Percentiles rank a stretch among this genome's conserved stretches.
phyloP scores from a whole-genome alignment of 2,113 vertebrate species.

The Eira barbara region DNA sequence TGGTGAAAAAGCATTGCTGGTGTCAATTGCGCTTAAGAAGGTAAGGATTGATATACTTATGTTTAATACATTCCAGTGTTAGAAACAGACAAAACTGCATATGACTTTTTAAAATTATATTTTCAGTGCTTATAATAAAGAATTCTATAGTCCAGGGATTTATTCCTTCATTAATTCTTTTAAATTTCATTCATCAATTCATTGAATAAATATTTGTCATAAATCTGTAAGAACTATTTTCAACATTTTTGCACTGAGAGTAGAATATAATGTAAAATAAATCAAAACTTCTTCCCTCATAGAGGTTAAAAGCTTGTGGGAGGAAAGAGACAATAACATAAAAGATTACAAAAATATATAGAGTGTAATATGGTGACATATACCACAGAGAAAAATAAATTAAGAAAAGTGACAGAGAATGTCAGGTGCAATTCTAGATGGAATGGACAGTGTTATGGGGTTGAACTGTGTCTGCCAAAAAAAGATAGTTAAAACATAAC shows the following conservation, averaged over 20 bases:
- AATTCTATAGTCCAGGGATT: background rate
- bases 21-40: background rate
- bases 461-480: background rate
- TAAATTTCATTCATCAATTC: background rate
- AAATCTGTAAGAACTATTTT: background rate
- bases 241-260: background rate
- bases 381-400: background rate
- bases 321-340: background rate
- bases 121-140: background rate
- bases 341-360: background rate
- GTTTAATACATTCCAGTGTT: background rate
- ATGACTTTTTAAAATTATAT: background rate
- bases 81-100: background rate
- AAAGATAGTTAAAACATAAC: background rate
- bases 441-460: background rate
- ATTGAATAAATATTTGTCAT: background rate
- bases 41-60: background rate
- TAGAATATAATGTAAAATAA: background rate
- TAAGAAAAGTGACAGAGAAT: background rate
- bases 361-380: background rate
- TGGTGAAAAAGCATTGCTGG: background rate
- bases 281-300: background rate
- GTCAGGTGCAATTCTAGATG: background rate
- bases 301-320: background rate
- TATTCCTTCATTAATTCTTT: background rate